Evolutionary conservation across 2,797 vertebrate species (phyloP), one percentile per base, ranked within the genome.

Genomic region (Apodemus agrarius): DNA sequence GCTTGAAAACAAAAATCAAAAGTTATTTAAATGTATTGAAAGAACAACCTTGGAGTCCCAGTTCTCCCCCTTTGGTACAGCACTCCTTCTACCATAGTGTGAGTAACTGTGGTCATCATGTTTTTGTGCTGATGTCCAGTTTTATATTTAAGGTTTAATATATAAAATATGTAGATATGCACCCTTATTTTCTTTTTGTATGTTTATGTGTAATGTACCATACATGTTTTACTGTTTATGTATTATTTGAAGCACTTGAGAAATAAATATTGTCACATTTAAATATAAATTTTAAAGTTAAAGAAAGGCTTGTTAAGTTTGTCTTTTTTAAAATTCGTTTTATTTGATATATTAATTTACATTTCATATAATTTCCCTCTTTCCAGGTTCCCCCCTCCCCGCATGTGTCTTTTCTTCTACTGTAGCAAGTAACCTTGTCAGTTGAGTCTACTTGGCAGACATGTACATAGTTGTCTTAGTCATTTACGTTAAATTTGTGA

Each of bases 1-100:
- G 31, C 76, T 75, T 92, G 82, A 96, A 96, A 72, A 90, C 2
- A 40, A 94, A 89, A 95, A 90, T 92, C 89, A 63, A 75, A 96
- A 75, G 26, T 78, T 67, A 78, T 89, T 81, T 89, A 69, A 88
- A 93, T 52, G 8, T n/a, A 79, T 40, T 57, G 13, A 74, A 90
- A 34, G 7, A 40, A 85, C 87, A 43, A 80, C 26, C 43, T 13
- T 76, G 89, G 37, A n/a, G 31, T 88, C 26, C 54, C 6, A 40
- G 63, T 14, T 24, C 34, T n/a, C 54, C 11, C 13, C 24, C 21
- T 49, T 11, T 3, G 59, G 17, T 82, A 76, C 4, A 91, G 29
- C 19, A 0, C 0, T 13, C 16, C 13, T 10, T 26, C 29, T 1
- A 34, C 0, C 9, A 11, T 11, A 24, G 3, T 14, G 21, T 13